Evolutionary conservation across 2,888 invertebrate genomes (phyloP).

Genomic region (Syrphus vitripennis): DNA sequence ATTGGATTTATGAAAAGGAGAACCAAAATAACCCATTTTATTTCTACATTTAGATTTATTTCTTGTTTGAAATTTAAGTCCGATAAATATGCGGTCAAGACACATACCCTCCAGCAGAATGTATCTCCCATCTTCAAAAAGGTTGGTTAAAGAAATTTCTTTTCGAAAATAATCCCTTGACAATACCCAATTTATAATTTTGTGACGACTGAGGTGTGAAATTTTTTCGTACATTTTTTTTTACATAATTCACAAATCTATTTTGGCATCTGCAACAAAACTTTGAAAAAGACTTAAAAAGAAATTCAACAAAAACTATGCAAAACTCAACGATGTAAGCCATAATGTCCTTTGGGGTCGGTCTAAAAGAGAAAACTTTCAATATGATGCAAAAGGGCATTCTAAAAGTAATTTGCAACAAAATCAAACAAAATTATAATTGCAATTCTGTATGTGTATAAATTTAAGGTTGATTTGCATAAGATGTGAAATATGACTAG

Average conservation of each 20-base stretch:
- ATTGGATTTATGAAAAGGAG: slow-evolving; percentile 39
- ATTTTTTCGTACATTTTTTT: slow-evolving; percentile 30
- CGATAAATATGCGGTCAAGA: slow-evolving; percentile 48
- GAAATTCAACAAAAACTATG: slow-evolving; percentile 44
- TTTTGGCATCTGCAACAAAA: slow-evolving; percentile 25
- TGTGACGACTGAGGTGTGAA: slow-evolving; percentile 58
- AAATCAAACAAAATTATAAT: slow-evolving; percentile 32
- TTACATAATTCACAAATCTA: slow-evolving; percentile 40
- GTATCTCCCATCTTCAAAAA: slow-evolving; percentile 25
- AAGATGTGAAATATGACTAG: too few species aligned
- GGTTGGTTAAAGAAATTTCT: neutral
- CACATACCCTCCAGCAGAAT: slow-evolving; percentile 35
- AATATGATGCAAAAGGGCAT: neutral
- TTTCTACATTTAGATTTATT: slow-evolving; percentile 27
- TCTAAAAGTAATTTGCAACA: neutral
- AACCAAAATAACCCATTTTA: slow-evolving; percentile 24
- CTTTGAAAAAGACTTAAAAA: slow-evolving; percentile 1
- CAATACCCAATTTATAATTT: slow-evolving; percentile 26
- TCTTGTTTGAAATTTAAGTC: neutral
- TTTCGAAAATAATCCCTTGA: slow-evolving; percentile 21
- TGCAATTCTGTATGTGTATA: too few species aligned
- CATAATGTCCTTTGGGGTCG: slow-evolving; percentile 43
- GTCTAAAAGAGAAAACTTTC: neutral
- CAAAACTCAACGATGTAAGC: slow-evolving; percentile 36
- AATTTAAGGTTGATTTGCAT: too few species aligned